Evolutionary conservation across 1,140 invertebrate genomes (phyloP), one percentile per base, ranked within the genome.

Genomic region (Zaprionus tsacasi): DNA sequence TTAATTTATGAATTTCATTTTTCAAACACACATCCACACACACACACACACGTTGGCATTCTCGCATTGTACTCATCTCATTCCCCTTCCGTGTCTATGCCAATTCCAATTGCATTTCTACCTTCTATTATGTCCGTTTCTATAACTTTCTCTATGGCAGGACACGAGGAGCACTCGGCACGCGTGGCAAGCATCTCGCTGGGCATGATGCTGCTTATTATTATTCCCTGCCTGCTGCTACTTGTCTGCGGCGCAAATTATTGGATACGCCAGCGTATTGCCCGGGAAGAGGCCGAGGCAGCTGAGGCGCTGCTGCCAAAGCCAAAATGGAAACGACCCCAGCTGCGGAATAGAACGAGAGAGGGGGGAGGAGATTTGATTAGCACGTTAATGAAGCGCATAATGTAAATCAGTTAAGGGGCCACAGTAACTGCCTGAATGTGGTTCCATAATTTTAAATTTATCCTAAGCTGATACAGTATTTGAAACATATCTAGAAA

Each of bases 121-220:
- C 64, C 33, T 57, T 64, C 55, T 13, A 43, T 25, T 13, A 55
- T 25, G 35, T 36, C 35, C 21, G 21, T 21, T 21, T 55, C 13
- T 21, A 10, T 35, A 38, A 36, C 11, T 21, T 35, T n/a, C 25
- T 27, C 3, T 57, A 69, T 75, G 21, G 70, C 93, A 97, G 96
- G 96, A 91, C 94, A 96, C 74, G 95, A 97, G 89, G 96, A 97
- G 92, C 96, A 96, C 88, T 96, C 96, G 36, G 94, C 95, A 4
- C 94, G 95, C 43, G 95, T 96, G 77, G 95, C 96, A 3, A 96
- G 96, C 25, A 93, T 96, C n/a, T 96, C 96, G 6, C 94, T 95
- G 79, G 96, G 96, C 55, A 96, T 97, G 79, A 95, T 97, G 66
- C 91, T 96, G 17, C 95, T 95, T 17, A 94, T 96, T 25, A 93